Evolutionary conservation across 2,888 invertebrate genomes (phyloP), one percentile per base, ranked within the genome.

Genomic region (Nomada ferruginata): DNA sequence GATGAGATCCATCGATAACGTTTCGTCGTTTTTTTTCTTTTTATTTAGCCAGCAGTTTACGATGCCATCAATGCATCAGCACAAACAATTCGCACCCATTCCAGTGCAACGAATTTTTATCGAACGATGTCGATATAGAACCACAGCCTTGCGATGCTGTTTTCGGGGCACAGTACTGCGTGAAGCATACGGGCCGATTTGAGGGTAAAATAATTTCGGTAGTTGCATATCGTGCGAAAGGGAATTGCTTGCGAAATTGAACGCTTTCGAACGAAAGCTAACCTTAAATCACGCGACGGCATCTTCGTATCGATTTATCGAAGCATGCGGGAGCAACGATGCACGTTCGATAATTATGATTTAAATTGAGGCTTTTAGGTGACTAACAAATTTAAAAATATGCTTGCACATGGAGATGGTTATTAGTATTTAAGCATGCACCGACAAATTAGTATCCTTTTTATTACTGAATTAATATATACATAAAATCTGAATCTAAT

Each of bases 111-210:
- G 97, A 98, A 93, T 96, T 95, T 95, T 95, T 97, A 91, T 95
- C 95, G 78, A 95, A 94, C 89, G 95, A 96, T 91, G 94, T 95
- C 90, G 96, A 96, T 91, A 95, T 98, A 88, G 91, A 94, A 90
- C 96, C 96, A 71, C 95, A 95, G 88, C 95, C 96, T 90, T 98
- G 98, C 94, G 96, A 96, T 85, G 94, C 95, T 79, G 97, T 98
- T 80, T 97, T 97, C 93, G 96, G 96, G 86, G 98, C 98, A 20
- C 95, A 96, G 91, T 99, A 96, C 94, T 99, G 99, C 94, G 96
- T 99, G 89, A 99, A 99, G 95, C 97, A 98, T 91, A 97, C 97
- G 80, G 99, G 99, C 85, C 96, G 98, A 92, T 97, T 95, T 91
- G 98, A 97, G 97, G 98, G 97, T 97, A 95, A 95, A 94, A 85